phyloP scores from a whole-genome alignment of 2,888 invertebrate species.

The Callimorpha dominula region DNA sequence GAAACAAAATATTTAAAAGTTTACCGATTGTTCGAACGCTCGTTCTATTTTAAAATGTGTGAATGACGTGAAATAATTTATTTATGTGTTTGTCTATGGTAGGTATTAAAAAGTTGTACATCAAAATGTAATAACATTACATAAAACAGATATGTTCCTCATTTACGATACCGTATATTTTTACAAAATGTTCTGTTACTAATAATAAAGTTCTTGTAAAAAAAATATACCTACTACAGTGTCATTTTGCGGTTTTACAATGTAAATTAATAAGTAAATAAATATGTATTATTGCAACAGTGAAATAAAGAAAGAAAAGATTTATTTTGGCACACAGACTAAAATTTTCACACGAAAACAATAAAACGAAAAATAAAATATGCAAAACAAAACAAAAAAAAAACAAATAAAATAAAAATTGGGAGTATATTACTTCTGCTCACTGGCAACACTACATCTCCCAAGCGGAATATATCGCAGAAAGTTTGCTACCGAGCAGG shows the following conservation, averaged over 20 bases:
- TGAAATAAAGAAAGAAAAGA: too few relatives aligned
- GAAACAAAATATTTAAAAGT: not conserved
- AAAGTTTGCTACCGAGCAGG: not conserved
- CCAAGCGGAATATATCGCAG: too few relatives aligned
- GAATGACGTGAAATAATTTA: constrained; percentile 1
- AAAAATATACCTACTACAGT: not conserved
- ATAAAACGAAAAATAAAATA: too few relatives aligned
- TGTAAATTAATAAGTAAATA: not conserved
- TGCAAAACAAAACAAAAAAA: too few relatives aligned
- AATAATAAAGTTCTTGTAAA: not conserved
- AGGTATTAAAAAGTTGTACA: not conserved
- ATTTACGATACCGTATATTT: constrained; percentile 21
- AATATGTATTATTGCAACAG: not conserved
- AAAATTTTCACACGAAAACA: too few relatives aligned
- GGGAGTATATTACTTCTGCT: too few relatives aligned
- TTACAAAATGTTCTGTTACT: not conserved
- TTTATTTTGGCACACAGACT: too few relatives aligned
- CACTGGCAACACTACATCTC: too few relatives aligned
- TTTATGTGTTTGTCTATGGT: constrained; percentile 6
- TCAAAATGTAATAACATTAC: not conserved
- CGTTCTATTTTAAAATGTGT: constrained; percentile 10
- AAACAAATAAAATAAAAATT: too few relatives aligned
- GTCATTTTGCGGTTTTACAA: not conserved
- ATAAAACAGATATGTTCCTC: not conserved
- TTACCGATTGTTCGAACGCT: not conserved